Evolutionary conservation across 2,888 invertebrate genomes (phyloP).

Genomic region (Eupeodes latifasciatus): DNA sequence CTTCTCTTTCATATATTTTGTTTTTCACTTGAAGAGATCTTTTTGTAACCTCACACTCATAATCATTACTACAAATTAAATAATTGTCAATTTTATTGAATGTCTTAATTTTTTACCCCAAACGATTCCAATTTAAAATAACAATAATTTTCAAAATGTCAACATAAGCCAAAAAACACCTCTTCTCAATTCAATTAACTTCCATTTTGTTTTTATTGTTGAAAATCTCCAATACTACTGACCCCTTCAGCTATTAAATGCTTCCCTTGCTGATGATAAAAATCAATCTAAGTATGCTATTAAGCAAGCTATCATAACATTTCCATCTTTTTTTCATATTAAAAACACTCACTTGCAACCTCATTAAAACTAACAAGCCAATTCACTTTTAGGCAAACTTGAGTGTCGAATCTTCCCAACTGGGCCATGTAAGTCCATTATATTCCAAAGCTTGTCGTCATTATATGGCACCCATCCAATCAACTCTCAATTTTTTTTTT

Average conservation of each 20-base stretch:
- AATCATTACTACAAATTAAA: too few relatives aligned
- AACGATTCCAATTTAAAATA: too few relatives aligned
- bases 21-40: too few relatives aligned
- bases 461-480: constrained; percentile 53
- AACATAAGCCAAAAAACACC: not conserved
- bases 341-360: constrained; percentile 45
- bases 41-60: too few relatives aligned
- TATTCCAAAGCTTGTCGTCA: constrained; percentile 5
- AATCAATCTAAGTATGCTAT: constrained; percentile 4
- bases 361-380: constrained; percentile 45
- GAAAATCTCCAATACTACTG: too few relatives aligned
- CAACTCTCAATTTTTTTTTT: constrained; percentile 36
- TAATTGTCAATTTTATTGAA: too few relatives aligned
- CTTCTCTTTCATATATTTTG: too few relatives aligned
- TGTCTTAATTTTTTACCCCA: too few relatives aligned
- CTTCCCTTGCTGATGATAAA: not conserved
- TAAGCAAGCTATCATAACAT: not conserved
- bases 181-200: not conserved
- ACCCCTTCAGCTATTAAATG: not conserved
- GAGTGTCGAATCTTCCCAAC: not conserved
- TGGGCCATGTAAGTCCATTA: constrained; percentile 30
- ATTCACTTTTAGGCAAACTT: constrained; percentile 29
- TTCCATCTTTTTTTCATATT: constrained; percentile 7
- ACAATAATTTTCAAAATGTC: too few relatives aligned
- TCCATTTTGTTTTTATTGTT: not conserved